Base-by-base conservation (phyloP, 2,113 vertebrate genomes). In the Chaenogobius annularis region DNA sequence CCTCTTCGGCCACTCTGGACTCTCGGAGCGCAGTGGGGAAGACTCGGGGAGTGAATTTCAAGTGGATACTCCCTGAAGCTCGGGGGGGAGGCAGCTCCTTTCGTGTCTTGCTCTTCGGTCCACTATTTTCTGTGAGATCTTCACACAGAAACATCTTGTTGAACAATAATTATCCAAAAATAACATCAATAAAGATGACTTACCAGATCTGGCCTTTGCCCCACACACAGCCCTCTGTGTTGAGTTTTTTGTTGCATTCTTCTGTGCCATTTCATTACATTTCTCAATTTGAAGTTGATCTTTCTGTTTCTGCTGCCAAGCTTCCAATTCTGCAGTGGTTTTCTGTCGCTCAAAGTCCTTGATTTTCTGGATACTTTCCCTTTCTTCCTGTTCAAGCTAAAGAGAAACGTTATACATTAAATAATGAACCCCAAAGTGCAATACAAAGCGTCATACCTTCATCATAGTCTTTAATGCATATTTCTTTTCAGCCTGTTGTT, bases 21-120 rank as follows among this genome's bases (percentile, higher is more conserved):
- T 99, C 98, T 62, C 98, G 87, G 13, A 97, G 90, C 2, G 97
- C 95, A 1, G 96, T 98, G 15, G 96, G 96, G 79, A 99, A 99
- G 23, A 93, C 92, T 9, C 96, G 90, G 15, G 95, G 93, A 0
- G 96, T 99, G 56, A 98, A 99, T 9, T 71, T 90, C 80, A 98
- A 86, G 74, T 89, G 69, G 75, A 99, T 96, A 66, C 75, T 95
- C 71, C 95, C 91, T 6, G 69, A n/a, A 3, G 75, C 61, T 65
- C 97, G 94, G n/a, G 95, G 96, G 72, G 91, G 87, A 64, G 95
- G 95, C 23, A 95, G 50, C 11, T 64, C 68, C 1, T 80, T 83
- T 65, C 86, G 87, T 63, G 89, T 75, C 52, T 89, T 89, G 70
- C 85, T 82, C 58, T 83, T 78, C 15, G 20, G 26, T 20, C 64